Evolutionary conservation across 2,888 invertebrate species (phyloP).

Genomic region (Acronicta aceris): DNA sequence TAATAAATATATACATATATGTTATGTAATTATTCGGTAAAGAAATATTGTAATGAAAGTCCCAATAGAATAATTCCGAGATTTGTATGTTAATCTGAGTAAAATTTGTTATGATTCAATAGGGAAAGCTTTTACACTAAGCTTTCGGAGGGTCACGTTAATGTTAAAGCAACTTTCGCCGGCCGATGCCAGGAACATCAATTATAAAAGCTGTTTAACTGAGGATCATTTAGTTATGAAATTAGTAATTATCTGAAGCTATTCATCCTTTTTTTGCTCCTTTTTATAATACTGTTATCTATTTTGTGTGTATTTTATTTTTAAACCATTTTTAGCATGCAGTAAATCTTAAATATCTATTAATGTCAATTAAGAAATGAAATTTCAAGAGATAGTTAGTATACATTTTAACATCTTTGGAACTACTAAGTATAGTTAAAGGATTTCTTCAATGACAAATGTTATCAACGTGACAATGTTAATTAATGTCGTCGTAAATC

Average conservation of each 20-base stretch:
- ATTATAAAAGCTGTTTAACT: conserved; percentile 30
- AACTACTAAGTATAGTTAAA: background rate
- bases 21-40: no score
- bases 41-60: no score
- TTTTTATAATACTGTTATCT: no score
- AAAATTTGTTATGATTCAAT: conserved; percentile 54
- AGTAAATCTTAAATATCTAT: background rate
- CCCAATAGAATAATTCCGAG: no score
- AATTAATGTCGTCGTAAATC: conserved; percentile 47
- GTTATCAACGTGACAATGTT: conserved; percentile 26
- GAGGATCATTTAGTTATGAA: conserved; percentile 7
- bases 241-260: no score
- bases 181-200: conserved; percentile 55
- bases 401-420: no score
- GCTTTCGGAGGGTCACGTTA: conserved; percentile 43
- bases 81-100: background rate
- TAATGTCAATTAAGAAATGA: background rate
- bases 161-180: conserved; percentile 65
- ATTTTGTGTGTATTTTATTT: no score
- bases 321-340: no score
- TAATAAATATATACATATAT: no score
- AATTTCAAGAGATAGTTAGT: background rate
- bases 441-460: conserved; percentile 21
- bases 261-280: no score
- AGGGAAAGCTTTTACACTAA: conserved; percentile 62